Base-by-base conservation (phyloP, 2,797 vertebrate genomes). In the Hipposideros larvatus region DNA sequence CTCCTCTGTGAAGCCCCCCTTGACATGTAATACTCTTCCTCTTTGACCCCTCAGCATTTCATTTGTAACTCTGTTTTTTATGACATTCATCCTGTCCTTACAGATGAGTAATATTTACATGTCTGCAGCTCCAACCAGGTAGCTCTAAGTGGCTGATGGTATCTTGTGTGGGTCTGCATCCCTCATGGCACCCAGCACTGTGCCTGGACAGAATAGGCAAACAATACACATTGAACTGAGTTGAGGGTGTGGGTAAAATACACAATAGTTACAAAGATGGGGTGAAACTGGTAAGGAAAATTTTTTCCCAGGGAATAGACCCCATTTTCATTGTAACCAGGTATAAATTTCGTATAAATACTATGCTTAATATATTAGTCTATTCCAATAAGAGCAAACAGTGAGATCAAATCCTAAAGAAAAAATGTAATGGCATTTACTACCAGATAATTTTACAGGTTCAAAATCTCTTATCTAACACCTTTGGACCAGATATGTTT, bases 401-500 rank as follows among this genome's bases (percentile, higher is more conserved):
- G 31, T 48, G 19, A 96, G 19, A n/a, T 41, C 26, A 34, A 74
- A 75, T 43, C n/a, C 55, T 77, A 87, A 71, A 93, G 70, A 71
- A 87, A 34, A 93, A 90, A 46, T 34, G 19, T 37, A 80, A 78
- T 75, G 43, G 28, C 70, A 4, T 26, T 18, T 5, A 15, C 37
- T 90, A 75, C 14, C 11, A 26, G 66, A 61, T 51, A 22, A 88
- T 79, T 87, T 91, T 80, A 86, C 4, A 46, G 11, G 8, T 68
- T 70, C 15, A 41, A 74, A 86, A 87, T 53, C n/a, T n/a, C 28
- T 90, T 73, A 5, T 90, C 71, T 95, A 61, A 93, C 95, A 51
- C 11, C 26, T 92, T 68, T 92, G 80, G 13, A 51, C 26, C 46
- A 92, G 34, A 43, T 66, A 8, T 31, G 4, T 71, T 73, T 71